Evolutionary conservation across 1,140 invertebrate genomes (phyloP), one percentile per base, ranked within the genome.

Genomic region (Dinoponera quadriceps): DNA sequence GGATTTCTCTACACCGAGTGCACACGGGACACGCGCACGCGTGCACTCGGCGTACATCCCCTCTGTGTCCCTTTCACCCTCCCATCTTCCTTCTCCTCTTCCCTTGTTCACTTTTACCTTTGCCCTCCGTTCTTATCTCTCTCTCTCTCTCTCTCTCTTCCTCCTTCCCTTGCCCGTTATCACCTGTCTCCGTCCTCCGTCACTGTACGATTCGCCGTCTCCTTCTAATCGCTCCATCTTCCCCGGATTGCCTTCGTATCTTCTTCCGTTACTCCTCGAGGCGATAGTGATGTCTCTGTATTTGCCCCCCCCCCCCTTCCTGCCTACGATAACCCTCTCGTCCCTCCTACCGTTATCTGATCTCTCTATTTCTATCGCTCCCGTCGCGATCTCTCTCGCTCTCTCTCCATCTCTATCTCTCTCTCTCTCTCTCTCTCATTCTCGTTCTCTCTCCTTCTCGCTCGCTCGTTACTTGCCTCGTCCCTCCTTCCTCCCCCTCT

Each of bases 11-110:
- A 82, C 84, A 83, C 55, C 66, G 66, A 63, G 44, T 87, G 72
- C 44, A 82, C 49, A 72, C 13, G 33, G 25, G 51, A 54, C 29
- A 63, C 62, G 85, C 85, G 85, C 85, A 84, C 85, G 86, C 86
- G 82, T 84, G 85, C 51, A 57, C 57, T 78, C 49, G 65, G 11
- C 49, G 78, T 22, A 78, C 59, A 49, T 38, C 14, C 14, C 51
- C 20, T 22, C 25, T 38, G 22, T 51, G 18, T 20, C 14, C 5
- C n/a, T 57, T 57, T n/a, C 55, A 4, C 14, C 7, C 25, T 3
- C 27, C 63, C 5, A 16, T 22, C 29, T 25, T 1, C 25, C 18
- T 25, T 38, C 57, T 60, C 25, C 71, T 65, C n/a, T n/a, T n/a
- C n/a, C n/a, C n/a, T n/a, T n/a, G n/a, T n/a, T n/a, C n/a, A n/a